Conservation (phyloP, 2,113 vertebrate species). For the Platysteira castanea region DNA sequence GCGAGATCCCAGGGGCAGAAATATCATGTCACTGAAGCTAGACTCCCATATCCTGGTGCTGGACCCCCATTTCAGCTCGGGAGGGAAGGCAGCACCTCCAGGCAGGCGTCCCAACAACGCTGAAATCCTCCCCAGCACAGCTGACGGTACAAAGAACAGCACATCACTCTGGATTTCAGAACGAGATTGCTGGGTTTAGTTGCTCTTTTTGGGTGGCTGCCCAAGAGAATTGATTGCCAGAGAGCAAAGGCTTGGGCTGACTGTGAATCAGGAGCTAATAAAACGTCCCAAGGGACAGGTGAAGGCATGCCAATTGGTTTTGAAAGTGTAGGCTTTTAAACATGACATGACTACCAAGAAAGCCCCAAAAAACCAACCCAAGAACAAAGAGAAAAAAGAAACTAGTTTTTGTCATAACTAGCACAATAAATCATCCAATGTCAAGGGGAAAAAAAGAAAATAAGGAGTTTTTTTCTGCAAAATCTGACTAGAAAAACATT, state of each 20-base stretch:
- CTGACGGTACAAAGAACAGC: background rate
- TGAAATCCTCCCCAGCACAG: background rate
- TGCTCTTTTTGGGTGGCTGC: constrained; percentile 50
- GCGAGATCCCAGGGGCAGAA: background rate
- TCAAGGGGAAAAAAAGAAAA: background rate
- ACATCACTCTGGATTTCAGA: background rate
- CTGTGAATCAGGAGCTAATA: constrained; percentile 49
- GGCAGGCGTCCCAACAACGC: background rate
- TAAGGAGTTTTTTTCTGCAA: background rate
- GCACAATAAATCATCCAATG: background rate
- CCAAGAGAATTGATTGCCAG: constrained; percentile 45
- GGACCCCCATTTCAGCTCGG: background rate
- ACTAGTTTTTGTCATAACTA: background rate
- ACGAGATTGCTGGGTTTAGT: background rate
- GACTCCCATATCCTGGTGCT: background rate
- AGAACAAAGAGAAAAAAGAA: background rate
- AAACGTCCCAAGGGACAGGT: background rate
- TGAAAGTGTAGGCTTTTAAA: background rate
- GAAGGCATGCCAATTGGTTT: background rate
- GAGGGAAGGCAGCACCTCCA: background rate
- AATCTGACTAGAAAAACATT: background rate
- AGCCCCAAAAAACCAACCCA: rapidly evolving
- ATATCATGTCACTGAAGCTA: background rate
- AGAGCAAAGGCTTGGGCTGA: constrained; percentile 8
- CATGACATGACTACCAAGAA: background rate